A percentile compares a stretch with the other conserved stretches of the same genome.
Evolutionary conservation across 2,888 invertebrate genomes (phyloP).

Genomic region (Heliconius ismenius): DNA sequence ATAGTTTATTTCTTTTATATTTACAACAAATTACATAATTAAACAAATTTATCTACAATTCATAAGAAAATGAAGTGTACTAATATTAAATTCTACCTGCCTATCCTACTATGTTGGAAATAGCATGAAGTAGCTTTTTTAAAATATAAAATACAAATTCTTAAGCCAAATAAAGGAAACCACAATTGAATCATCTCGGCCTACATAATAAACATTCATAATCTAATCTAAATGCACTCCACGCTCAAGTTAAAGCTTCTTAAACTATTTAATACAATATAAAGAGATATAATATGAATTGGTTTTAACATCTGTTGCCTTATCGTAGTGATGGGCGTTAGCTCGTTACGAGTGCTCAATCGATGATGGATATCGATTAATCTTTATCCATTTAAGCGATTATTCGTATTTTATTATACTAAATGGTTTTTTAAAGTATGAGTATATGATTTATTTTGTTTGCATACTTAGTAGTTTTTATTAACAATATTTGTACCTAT

Average conservation of each 20-base stretch:
- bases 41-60: no score
- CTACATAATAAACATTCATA: constrained; percentile 6
- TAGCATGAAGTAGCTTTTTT: neutral
- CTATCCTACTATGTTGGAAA: no score
- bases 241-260: constrained; percentile 14
- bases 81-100: no score
- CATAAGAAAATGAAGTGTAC: no score
- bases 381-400: constrained; percentile 41
- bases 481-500: no score
- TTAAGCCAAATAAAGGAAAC: neutral
- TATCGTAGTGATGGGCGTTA: constrained; percentile 41
- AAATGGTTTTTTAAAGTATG: constrained; percentile 2
- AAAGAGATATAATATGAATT: constrained; percentile 14
- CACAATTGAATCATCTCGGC: constrained; percentile 7
- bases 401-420: constrained; percentile 9
- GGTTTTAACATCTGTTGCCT: constrained; percentile 17
- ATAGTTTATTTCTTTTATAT: no score
- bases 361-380: constrained; percentile 45
- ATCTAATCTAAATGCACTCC: constrained; percentile 11
- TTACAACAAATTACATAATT: no score
- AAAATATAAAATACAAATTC: neutral
- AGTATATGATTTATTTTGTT: neutral
- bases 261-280: constrained; percentile 13
- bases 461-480: no score
- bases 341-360: constrained; percentile 30